Conservation (phyloP, 2,797 vertebrate genomes). For the Gallirallus australis region DNA sequence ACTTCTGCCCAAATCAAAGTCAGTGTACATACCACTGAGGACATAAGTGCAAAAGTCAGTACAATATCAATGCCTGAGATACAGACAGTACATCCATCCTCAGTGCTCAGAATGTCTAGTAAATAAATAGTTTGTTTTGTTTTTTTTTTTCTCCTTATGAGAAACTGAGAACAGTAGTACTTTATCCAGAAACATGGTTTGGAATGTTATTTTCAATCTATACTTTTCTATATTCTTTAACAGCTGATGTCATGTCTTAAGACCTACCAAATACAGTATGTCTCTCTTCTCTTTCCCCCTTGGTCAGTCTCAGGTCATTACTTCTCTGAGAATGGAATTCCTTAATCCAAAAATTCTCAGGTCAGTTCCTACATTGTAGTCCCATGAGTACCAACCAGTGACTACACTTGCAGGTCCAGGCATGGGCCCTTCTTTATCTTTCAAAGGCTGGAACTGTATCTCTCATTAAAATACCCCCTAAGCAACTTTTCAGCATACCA, state of each 20-base stretch:
- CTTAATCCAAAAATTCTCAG: not conserved
- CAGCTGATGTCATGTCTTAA: not conserved
- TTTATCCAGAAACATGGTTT: not conserved
- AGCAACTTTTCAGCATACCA: constrained; percentile 51
- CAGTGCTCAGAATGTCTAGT: not conserved
- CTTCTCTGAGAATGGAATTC: not conserved
- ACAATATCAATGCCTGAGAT: not conserved
- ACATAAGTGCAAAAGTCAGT: not conserved
- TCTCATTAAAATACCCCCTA: constrained; percentile 32
- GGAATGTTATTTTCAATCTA: not conserved
- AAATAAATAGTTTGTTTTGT: not conserved
- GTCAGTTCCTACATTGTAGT: not conserved
- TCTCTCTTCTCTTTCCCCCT: not conserved
- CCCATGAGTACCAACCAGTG: not conserved
- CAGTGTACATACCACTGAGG: not conserved
- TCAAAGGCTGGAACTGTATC: constrained; percentile 3
- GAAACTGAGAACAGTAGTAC: not conserved
- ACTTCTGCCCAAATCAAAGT: not conserved
- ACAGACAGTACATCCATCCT: not conserved
- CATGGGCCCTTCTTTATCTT: constrained; percentile 1
- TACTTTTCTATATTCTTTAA: not conserved
- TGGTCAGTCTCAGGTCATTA: not conserved
- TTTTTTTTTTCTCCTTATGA: not conserved
- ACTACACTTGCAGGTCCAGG: constrained; percentile 8
- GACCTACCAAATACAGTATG: not conserved